Evolutionary conservation across 2,113 vertebrate species (phyloP), one percentile per base, ranked within the genome.

Genomic region (Motacilla tschutschensis): DNA sequence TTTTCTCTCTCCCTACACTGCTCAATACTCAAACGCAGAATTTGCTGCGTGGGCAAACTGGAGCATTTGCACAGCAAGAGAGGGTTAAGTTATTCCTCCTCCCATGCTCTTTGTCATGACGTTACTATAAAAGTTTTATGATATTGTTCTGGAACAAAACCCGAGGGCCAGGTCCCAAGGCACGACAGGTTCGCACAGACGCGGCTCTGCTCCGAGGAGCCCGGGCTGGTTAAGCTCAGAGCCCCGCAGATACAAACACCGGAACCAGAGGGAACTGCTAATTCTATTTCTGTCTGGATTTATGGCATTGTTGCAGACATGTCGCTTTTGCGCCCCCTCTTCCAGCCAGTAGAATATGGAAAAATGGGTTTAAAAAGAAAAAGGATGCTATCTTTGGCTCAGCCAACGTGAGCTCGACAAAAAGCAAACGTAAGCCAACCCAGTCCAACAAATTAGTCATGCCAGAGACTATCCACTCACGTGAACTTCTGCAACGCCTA

Each of bases 281-380:
- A 66, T 77, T 84, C 83, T 91, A 87, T 90, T 93, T 91, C 90
- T 88, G 78, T 83, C 88, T 77, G 85, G 65, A 87, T 93, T 93
- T 92, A 91, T 43, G 50, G 88, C 69, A 44, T 63, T 73, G 60
- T 51, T 91, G 79, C 59, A 93, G 85, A 74, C 72, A 35, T 54
- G 83, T 78, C 9, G 0, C 65, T 93, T 78, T 62, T 3, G 15
- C 8, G 0, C 36, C 67, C 75, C 55, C 75, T 74, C 44, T 43
- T 77, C 71, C 71, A 90, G 88, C 67, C 75, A 91, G 64, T 19
- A 70, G 29, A 81, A 82, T 87, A 90, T 60, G 88, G 92, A 94
- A 92, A 94, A 92, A 84, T 0, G 29, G 78, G 48, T 79, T 86
- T 73, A 66, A 92, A 94, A 91, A 92, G 82, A 77, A 93, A 89